Evolutionary conservation across 2,113 vertebrate genomes (phyloP).

Genomic region (Seriola quinqueradiata): DNA sequence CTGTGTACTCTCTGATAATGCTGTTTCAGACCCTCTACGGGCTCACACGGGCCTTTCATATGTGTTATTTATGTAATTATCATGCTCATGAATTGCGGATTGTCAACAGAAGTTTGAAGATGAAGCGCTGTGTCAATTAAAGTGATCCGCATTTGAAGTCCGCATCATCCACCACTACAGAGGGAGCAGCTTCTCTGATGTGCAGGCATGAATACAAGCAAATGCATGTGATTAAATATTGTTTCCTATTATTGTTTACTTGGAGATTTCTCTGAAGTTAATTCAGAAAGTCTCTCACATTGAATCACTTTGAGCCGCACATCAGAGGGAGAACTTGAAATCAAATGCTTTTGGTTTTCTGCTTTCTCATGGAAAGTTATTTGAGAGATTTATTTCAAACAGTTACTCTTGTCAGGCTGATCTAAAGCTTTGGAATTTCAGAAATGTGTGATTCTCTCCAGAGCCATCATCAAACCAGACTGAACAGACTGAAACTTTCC

Average conservation of each 20-base stretch:
- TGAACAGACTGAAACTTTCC: constrained; percentile 74
- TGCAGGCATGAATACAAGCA: constrained; percentile 75
- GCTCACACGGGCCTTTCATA: constrained; percentile 68
- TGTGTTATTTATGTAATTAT: constrained; percentile 81
- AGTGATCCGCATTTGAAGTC: constrained; percentile 80
- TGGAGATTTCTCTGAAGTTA: constrained; percentile 76
- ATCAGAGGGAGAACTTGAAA: constrained; percentile 76
- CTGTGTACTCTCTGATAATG: constrained; percentile 76
- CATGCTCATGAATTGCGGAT: constrained; percentile 76
- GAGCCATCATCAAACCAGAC: constrained; percentile 74
- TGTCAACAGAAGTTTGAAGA: constrained; percentile 79
- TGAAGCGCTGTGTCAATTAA: constrained; percentile 80
- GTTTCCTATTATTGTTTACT: constrained; percentile 82
- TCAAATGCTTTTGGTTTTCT: constrained; percentile 72
- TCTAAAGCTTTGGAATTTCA: constrained; percentile 79
- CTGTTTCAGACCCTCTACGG: constrained; percentile 60
- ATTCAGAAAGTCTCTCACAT: constrained; percentile 76
- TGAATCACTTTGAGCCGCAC: constrained; percentile 75
- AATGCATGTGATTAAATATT: constrained; percentile 82
- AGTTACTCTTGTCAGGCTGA: constrained; percentile 77
- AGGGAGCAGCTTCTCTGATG: constrained; percentile 73
- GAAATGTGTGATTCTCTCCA: constrained; percentile 77
- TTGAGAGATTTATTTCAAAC: constrained; percentile 82
- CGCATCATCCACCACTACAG: constrained; percentile 68
- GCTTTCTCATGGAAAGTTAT: constrained; percentile 78